These are phyloP conservation scores for Brotula barbata DNA, from an alignment of 2,797 vertebrate genomes.

Conservation along the genomic window DNA sequence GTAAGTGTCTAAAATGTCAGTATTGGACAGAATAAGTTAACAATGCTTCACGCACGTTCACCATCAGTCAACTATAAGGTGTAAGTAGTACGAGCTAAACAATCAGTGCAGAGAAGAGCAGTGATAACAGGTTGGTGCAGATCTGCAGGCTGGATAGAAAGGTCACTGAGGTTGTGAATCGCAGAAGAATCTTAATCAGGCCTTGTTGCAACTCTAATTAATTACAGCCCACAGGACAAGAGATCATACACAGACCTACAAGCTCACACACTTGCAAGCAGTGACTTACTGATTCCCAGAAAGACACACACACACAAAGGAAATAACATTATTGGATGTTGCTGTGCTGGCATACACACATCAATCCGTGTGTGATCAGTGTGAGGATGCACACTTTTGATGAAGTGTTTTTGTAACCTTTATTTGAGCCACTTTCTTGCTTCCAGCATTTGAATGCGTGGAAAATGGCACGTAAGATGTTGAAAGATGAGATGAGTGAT, in stretches of 20 bases:
- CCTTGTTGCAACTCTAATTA: slow-evolving; percentile 79
- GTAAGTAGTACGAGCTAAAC: slow-evolving; percentile 35
- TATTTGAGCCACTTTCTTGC: background rate
- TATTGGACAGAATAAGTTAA: no score
- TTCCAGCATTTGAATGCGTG: no score
- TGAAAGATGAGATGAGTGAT: no score
- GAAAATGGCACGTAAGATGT: no score
- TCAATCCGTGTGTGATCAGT: slow-evolving; percentile 22
- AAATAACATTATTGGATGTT: slow-evolving; percentile 35
- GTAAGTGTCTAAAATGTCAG: no score
- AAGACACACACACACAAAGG: slow-evolving; percentile 9
- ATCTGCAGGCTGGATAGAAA: slow-evolving; percentile 60
- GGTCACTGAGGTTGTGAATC: slow-evolving; percentile 65
- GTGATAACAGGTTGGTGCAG: slow-evolving; percentile 20
- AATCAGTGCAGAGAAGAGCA: slow-evolving; percentile 22
- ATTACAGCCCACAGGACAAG: slow-evolving; percentile 73
- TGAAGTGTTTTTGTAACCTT: slow-evolving; percentile 6
- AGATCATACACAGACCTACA: slow-evolving; percentile 62
- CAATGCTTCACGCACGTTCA: no score
- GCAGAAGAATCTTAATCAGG: slow-evolving; percentile 75
- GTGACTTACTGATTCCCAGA: slow-evolving; percentile 13
- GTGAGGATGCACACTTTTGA: slow-evolving; percentile 1
- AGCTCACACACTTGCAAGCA: slow-evolving; percentile 49
- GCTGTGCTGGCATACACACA: slow-evolving; percentile 19
- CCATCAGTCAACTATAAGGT: background rate